Evolutionary conservation across 2,797 vertebrate genomes (phyloP).

Genomic region (Florisuga fusca): DNA sequence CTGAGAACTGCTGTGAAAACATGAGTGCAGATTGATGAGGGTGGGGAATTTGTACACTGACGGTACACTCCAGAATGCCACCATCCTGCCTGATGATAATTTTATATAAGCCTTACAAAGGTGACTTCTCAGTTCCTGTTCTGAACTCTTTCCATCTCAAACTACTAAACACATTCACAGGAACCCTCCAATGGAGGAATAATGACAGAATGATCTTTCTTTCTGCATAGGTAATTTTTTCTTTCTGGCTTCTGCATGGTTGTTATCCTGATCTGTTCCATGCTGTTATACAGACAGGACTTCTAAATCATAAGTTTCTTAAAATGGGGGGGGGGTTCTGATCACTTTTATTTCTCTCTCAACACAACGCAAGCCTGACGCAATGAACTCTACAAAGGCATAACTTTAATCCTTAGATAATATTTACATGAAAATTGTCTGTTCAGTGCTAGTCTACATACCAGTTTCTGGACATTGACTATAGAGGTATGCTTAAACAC

Average conservation of each 20-base stretch:
- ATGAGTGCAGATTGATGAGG: fast-evolving
- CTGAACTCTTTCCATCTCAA: background rate
- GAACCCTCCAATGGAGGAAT: background rate
- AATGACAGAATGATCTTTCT: background rate
- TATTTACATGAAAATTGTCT: background rate
- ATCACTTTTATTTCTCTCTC: background rate
- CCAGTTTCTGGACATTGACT: background rate
- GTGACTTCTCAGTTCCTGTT: background rate
- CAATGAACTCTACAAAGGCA: background rate
- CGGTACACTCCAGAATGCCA: fast-evolving
- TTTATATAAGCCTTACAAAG: background rate
- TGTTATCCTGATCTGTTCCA: background rate
- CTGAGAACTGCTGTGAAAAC: background rate
- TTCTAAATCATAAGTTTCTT: background rate
- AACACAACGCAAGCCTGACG: background rate
- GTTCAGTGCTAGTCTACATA: background rate
- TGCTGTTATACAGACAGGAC: background rate
- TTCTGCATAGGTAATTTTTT: background rate
- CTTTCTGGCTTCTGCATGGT: background rate
- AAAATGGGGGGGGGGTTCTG: background rate
- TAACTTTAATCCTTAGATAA: background rate
- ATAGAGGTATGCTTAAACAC: background rate
- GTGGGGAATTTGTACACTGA: background rate
- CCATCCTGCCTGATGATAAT: background rate
- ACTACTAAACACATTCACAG: background rate